phyloP scores from a whole-genome alignment of 2,797 vertebrate genomes.

The Cetoscarus ocellatus region DNA sequence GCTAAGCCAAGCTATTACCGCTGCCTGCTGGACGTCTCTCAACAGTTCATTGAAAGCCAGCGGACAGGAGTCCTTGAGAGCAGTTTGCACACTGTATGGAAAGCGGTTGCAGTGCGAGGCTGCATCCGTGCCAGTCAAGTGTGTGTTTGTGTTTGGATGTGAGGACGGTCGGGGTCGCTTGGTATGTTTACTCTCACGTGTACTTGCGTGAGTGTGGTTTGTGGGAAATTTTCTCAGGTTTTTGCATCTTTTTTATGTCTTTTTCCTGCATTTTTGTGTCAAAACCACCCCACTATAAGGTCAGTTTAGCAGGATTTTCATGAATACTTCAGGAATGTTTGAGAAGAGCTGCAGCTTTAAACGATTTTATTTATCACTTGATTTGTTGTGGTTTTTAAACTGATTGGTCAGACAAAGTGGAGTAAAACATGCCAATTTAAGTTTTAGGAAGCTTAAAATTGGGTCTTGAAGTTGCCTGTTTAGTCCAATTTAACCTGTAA shows the following conservation, averaged over 20 bases:
- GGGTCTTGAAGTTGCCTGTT: not conserved
- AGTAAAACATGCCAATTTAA: not conserved
- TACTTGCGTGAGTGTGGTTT: constrained; percentile 14
- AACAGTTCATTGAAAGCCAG: constrained; percentile 76
- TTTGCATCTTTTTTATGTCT: constrained; percentile 8
- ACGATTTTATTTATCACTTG: not conserved
- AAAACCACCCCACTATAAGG: not conserved
- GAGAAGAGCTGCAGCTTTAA: not conserved
- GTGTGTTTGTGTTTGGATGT: constrained; percentile 4
- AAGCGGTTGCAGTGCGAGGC: constrained; percentile 53
- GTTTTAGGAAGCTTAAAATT: not conserved
- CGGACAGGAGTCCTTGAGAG: constrained; percentile 76
- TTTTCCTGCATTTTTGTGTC: not conserved
- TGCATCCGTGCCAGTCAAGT: constrained; percentile 16
- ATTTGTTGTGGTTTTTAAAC: not conserved
- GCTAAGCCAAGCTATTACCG: constrained; percentile 55
- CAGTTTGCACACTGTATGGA: constrained; percentile 72
- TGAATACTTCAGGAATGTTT: too few species aligned
- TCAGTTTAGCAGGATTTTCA: not conserved
- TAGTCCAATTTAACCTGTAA: not conserved
- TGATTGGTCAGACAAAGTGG: not conserved
- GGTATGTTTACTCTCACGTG: constrained; percentile 44
- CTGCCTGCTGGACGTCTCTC: constrained; percentile 76
- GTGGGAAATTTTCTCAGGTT: not conserved
- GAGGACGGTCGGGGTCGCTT: constrained; percentile 5